Base-by-base conservation (phyloP, 2,888 invertebrate genomes). In the Dynastes tityus region DNA sequence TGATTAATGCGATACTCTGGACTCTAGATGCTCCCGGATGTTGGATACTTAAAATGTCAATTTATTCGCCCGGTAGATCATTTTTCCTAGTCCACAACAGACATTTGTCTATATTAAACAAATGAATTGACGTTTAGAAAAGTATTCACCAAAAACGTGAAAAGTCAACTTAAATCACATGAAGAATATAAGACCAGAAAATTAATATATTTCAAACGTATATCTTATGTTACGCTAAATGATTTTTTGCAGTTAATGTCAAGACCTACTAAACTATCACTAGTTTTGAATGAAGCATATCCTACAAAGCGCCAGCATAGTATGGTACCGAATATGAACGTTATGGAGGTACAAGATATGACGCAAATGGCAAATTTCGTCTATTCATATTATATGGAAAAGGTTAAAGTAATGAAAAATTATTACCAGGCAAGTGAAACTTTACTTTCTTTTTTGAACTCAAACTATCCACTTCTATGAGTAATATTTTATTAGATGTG, bases 281-380 rank as follows among this genome's bases (percentile, higher is more conserved):
- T 99, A 53, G 90, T 95, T 37, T 94, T 96, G 2, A 91, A 93
- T 80, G 98, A 99, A 90, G 89, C 90, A 2, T 96, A 94, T 89
- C 96, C 97, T 0, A 91, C 94, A 58, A 90, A 92, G 85, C 91
- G 96, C 77, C 86, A 88, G 0, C 86, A 87, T 49, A 89, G 90
- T 1, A 85, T 86, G 2, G 90, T 88, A 80, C 90, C 91, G 0
- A 85, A 86, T 0, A 85, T 85, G 65, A 88, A 90, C 37, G 90
- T 92, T 4, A 90, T 95, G 85, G 90, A 93, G 58, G 92, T 96
- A 22, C 90, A 93, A 80, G 95, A 97, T 88, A 98, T 99, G 96
- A 93, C 96, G 1, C 96, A 98, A 86, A 97, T 98, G 96, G 97
- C 97, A 0, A 94, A 96, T 86, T 97, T 96, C 89, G 98, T 99